These are phyloP conservation scores for Conops quadrifasciatus DNA, from an alignment of 2,888 invertebrate species.

Conservation along the genomic window DNA sequence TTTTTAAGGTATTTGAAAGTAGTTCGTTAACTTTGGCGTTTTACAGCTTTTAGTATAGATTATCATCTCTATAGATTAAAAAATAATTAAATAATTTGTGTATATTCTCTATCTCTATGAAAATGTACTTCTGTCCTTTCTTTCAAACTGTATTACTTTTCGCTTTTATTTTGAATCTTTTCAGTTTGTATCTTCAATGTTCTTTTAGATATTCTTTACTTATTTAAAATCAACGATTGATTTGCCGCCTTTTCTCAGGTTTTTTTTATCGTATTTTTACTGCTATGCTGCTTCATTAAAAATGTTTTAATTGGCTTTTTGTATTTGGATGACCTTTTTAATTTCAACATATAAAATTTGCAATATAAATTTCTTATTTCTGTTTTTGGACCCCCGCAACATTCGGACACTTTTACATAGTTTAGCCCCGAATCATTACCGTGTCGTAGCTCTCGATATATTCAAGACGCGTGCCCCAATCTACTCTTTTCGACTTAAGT, in stretches of 20 bases:
- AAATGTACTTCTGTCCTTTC: too few species aligned
- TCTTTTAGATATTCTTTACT: too few species aligned
- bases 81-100: too few species aligned
- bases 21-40: too few species aligned
- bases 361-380: slow-evolving; percentile 14
- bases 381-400: background rate
- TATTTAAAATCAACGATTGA: background rate
- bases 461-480: slow-evolving; percentile 63
- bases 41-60: too few species aligned
- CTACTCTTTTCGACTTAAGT: slow-evolving; percentile 63
- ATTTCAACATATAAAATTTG: background rate
- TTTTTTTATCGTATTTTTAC: background rate
- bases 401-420: slow-evolving; percentile 17
- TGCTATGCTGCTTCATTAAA: background rate
- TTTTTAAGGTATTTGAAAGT: too few species aligned
- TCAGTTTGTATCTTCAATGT: too few species aligned
- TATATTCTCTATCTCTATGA: too few species aligned
- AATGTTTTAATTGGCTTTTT: background rate
- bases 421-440: slow-evolving; percentile 64
- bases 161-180: too few species aligned
- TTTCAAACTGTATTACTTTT: background rate
- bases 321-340: background rate
- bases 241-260: background rate
- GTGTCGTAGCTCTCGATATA: slow-evolving; percentile 71
- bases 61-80: too few species aligned